Percentiles rank a stretch among this genome's conserved stretches.
phyloP scores from a whole-genome alignment of 2,113 vertebrate genomes.

The Chionis minor region DNA sequence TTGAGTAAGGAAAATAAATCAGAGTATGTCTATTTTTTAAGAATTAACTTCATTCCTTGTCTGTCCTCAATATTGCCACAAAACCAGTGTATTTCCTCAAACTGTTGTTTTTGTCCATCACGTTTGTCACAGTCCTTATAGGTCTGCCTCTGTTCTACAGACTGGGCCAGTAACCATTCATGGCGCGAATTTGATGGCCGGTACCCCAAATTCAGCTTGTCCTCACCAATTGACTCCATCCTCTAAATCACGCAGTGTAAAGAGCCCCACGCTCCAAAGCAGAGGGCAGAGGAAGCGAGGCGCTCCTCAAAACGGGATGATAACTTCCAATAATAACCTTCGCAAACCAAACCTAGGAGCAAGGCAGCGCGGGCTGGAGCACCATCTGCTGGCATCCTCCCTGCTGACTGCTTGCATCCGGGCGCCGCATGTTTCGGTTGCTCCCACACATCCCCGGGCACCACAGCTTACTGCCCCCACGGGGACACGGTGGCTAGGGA shows the following conservation, averaged over 20 bases:
- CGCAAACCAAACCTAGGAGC: neutral
- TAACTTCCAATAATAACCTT: neutral
- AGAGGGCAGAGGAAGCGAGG: neutral
- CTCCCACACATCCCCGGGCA: neutral
- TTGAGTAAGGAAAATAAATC: neutral
- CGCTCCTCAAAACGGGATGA: neutral
- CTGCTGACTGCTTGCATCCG: neutral
- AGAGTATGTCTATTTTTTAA: neutral
- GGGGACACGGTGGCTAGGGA: rapidly evolving
- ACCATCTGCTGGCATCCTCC: constrained; percentile 37
- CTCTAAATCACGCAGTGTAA: neutral
- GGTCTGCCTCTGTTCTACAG: neutral
- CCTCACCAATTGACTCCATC: neutral
- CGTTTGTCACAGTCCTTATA: neutral
- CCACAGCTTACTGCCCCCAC: neutral
- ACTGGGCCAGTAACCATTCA: neutral
- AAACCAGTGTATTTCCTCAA: neutral
- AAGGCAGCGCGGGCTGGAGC: constrained; percentile 14
- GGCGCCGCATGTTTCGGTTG: rapidly evolving
- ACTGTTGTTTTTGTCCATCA: neutral
- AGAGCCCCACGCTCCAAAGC: neutral
- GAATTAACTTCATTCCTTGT: neutral
- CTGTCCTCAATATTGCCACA: neutral
- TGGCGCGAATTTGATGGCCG: rapidly evolving
- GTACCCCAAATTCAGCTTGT: neutral